Conservation (phyloP, 2,797 vertebrate species). For the Synanceia verrucosa region DNA sequence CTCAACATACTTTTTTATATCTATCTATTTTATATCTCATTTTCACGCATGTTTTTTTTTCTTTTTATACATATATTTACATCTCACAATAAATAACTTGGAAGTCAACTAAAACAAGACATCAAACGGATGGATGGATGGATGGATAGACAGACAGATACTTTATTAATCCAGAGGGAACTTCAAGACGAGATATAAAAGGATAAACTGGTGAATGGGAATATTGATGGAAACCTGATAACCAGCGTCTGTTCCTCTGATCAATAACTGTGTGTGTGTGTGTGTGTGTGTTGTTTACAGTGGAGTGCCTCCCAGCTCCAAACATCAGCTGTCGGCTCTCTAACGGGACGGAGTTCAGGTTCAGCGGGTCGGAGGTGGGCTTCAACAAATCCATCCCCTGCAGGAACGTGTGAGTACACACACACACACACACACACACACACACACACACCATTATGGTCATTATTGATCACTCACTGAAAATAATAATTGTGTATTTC, state of each 20-base stretch:
- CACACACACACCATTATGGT: neutral
- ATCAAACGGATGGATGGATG: too few species aligned
- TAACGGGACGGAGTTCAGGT: conserved; percentile 88
- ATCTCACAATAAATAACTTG: neutral
- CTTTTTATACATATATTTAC: neutral
- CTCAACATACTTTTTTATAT: too few species aligned
- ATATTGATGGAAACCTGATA: neutral
- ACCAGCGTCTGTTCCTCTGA: neutral
- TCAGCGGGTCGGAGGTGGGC: conserved; percentile 90
- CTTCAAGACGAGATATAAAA: neutral
- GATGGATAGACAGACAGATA: too few species aligned
- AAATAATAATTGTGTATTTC: neutral
- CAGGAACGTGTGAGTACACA: conserved; percentile 92
- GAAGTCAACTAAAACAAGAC: neutral
- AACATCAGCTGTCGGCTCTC: conserved; percentile 91
- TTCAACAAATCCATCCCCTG: conserved; percentile 91
- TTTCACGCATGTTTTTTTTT: neutral
- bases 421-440: conserved; percentile 10
- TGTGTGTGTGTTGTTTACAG: conserved; percentile 26
- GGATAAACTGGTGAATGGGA: neutral
- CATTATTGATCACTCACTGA: neutral
- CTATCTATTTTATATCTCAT: neutral
- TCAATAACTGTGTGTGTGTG: neutral
- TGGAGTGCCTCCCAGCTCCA: conserved; percentile 89
- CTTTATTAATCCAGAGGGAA: too few species aligned